These are phyloP conservation scores for Trichogramma dendrolimi DNA, from an alignment of 2,888 invertebrate species.

Conservation along the genomic window DNA sequence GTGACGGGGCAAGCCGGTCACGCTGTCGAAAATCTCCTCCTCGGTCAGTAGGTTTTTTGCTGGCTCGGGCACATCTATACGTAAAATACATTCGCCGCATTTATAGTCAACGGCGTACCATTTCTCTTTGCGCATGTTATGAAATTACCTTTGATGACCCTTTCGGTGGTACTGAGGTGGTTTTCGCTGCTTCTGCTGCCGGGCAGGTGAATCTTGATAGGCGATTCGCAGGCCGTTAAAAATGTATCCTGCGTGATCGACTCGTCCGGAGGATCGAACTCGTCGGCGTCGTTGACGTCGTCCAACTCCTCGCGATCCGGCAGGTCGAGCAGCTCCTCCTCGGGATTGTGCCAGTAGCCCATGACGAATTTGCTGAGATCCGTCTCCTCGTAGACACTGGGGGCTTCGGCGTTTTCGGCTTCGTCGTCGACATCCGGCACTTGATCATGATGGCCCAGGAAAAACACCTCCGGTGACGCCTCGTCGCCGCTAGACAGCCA, in stretches of 20 bases:
- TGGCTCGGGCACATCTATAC: constrained; percentile 19
- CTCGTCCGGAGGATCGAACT: neutral
- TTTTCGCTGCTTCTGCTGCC: neutral
- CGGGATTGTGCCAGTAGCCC: too few species aligned
- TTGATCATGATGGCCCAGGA: neutral
- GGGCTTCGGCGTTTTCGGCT: neutral
- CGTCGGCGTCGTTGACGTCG: neutral
- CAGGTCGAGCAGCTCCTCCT: neutral
- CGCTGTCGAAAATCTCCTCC: constrained; percentile 10
- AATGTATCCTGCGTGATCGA: neutral
- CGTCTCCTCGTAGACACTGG: neutral
- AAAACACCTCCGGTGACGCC: constrained; percentile 1
- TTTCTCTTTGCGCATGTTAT: too few species aligned
- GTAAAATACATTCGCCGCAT: too few species aligned
- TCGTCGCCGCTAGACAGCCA: constrained; percentile 18
- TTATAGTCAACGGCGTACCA: too few species aligned
- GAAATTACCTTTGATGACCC: neutral
- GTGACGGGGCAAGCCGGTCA: constrained; percentile 1
- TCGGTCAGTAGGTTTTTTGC: neutral
- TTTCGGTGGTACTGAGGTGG: neutral
- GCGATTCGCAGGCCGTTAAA: neutral
- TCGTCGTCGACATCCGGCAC: neutral
- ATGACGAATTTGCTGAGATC: neutral
- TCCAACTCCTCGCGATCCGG: neutral
- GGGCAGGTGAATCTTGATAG: neutral